A percentile compares a stretch with the other conserved stretches of the same genome.
Evolutionary conservation across 2,113 vertebrate species (phyloP).

Genomic region (Pluvianellus socialis): DNA sequence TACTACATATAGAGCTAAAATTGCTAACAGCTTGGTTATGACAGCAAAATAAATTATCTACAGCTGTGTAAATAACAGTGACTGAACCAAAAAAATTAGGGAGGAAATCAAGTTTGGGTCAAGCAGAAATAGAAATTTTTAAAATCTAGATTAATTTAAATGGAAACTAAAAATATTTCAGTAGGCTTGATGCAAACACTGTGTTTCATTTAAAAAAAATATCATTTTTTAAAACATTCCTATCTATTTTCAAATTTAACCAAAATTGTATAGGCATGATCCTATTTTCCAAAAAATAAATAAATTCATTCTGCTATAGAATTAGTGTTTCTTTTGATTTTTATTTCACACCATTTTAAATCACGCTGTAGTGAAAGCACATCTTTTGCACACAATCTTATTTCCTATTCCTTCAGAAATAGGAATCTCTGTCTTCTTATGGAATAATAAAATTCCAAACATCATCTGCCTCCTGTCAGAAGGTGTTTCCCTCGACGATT

Average conservation of each 20-base stretch:
- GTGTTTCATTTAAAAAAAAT: not conserved
- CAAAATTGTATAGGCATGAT: not conserved
- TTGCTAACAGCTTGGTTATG: not conserved
- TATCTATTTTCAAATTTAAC: not conserved
- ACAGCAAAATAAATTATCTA: not conserved
- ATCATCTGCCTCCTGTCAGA: constrained; percentile 37
- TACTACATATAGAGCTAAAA: not conserved
- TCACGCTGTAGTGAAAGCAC: not conserved
- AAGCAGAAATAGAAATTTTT: not conserved
- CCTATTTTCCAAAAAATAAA: not conserved
- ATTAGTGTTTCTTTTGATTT: not conserved
- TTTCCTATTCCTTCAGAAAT: not conserved
- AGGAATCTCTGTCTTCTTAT: not conserved
- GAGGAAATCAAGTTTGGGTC: not conserved
- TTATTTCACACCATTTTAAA: not conserved
- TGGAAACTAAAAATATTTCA: not conserved
- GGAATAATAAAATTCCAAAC: constrained; percentile 6
- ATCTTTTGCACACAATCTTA: not conserved
- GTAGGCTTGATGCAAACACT: not conserved
- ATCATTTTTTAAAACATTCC: not conserved
- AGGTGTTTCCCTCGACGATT: not conserved
- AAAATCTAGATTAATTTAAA: not conserved
- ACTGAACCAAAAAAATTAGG: not conserved
- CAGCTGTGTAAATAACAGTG: not conserved
- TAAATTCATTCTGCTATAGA: not conserved